These are phyloP conservation scores for Sanderia malayensis DNA, from an alignment of 30 jellyfish, hydroid and myxozoan genomes.

Conservation along the genomic window DNA sequence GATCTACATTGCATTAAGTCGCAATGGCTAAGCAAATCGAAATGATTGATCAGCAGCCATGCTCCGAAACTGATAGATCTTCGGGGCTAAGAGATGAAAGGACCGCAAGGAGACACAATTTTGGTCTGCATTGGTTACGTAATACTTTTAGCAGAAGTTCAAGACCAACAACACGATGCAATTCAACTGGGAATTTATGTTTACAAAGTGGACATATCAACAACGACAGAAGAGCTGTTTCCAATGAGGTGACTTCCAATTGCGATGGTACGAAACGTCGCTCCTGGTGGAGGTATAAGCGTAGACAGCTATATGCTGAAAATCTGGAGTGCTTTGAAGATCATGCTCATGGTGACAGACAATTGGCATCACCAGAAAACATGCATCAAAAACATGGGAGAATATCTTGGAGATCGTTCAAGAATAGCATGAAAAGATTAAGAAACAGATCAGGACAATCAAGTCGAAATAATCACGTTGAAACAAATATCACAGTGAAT, in stretches of 20 bases:
- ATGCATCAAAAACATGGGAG: not conserved
- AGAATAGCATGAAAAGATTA: conserved; percentile 10
- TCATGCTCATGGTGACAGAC: not conserved
- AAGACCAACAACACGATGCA: no score
- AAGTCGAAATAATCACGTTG: no score
- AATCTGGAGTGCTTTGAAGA: no score
- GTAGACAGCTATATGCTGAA: not conserved
- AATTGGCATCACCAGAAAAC: not conserved
- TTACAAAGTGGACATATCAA: no score
- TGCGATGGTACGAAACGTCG: not conserved
- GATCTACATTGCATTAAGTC: no score
- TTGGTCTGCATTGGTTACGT: not conserved
- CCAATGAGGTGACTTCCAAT: not conserved
- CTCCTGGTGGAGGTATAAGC: not conserved
- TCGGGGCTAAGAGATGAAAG: not conserved
- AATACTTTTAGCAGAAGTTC: not conserved
- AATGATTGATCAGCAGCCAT: no score
- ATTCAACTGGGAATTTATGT: no score
- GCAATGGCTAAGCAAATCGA: no score
- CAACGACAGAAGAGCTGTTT: no score
- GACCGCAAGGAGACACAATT: not conserved
- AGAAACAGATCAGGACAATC: conserved; percentile 13
- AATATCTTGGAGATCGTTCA: conserved; percentile 41
- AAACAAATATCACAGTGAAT: conserved; percentile 27
- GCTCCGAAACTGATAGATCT: conserved; percentile 4